These are phyloP conservation scores for Drosophila lacicola DNA, from an alignment of 2,888 invertebrate genomes.

Conservation along the genomic window DNA sequence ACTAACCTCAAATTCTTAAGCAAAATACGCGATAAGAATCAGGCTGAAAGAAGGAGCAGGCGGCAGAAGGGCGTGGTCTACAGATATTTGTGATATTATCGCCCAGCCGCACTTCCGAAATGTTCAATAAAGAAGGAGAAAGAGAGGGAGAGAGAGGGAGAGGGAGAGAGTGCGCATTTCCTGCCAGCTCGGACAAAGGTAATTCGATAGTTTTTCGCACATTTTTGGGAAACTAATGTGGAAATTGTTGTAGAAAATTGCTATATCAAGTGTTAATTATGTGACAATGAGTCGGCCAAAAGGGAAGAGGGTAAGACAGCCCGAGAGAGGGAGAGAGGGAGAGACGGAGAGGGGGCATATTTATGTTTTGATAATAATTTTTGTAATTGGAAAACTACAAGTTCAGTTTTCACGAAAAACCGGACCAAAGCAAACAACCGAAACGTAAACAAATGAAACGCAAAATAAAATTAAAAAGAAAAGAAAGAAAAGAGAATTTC, in stretches of 20 bases:
- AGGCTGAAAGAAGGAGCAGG: slow-evolving; percentile 1
- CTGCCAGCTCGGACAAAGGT: slow-evolving; percentile 57
- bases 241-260: slow-evolving; percentile 62
- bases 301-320: slow-evolving; percentile 7
- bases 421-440: slow-evolving; percentile 66
- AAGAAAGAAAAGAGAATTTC: slow-evolving; percentile 46
- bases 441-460: slow-evolving; percentile 56
- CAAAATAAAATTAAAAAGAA: not conserved
- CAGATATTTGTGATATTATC: slow-evolving; percentile 56
- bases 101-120: slow-evolving; percentile 62
- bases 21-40: slow-evolving; percentile 46
- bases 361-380: slow-evolving; percentile 62
- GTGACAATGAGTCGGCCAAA: slow-evolving; percentile 73
- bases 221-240: slow-evolving; percentile 49
- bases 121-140: not conserved
- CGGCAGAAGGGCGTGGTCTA: slow-evolving; percentile 1
- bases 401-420: slow-evolving; percentile 67
- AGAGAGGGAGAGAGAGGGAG: not conserved
- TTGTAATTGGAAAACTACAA: slow-evolving; percentile 78
- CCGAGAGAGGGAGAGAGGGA: not conserved
- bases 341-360: slow-evolving; percentile 1
- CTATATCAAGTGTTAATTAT: slow-evolving; percentile 81
- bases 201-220: slow-evolving; percentile 78
- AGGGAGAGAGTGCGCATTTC: slow-evolving; percentile 61
- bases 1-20: slow-evolving; percentile 24